Evolutionary conservation across 1,140 invertebrate species (phyloP).

Genomic region (Cyclargus thomasi): DNA sequence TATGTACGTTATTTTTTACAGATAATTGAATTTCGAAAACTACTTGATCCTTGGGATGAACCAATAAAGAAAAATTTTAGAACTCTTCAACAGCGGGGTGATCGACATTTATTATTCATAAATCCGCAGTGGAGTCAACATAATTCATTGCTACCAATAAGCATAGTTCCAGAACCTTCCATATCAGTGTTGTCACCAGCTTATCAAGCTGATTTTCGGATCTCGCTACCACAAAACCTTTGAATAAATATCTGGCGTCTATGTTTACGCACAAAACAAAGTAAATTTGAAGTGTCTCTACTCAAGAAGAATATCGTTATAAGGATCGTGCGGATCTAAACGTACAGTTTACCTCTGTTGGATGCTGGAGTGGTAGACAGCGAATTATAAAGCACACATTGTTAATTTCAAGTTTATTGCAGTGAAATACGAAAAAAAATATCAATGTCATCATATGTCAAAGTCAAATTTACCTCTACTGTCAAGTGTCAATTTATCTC

Average conservation of each 20-base stretch:
- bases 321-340: too few relatives aligned
- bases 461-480: background rate
- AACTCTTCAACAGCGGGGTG: constrained; percentile 40
- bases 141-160: constrained; percentile 66
- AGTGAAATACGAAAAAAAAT: too few relatives aligned
- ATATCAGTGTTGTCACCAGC: constrained; percentile 51
- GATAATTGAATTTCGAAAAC: constrained; percentile 71
- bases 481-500: background rate
- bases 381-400: too few relatives aligned
- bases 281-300: too few relatives aligned
- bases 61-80: constrained; percentile 61
- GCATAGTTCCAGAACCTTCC: constrained; percentile 50
- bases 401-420: too few relatives aligned
- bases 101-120: constrained; percentile 64
- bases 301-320: too few relatives aligned
- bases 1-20: constrained; percentile 30
- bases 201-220: constrained; percentile 44
- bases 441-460: background rate
- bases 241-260: too few relatives aligned
- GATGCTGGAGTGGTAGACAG: too few relatives aligned
- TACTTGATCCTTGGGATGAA: constrained; percentile 56
- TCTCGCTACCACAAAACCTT: constrained; percentile 62
- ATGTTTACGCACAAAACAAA: too few relatives aligned
- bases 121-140: constrained; percentile 65
- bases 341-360: too few relatives aligned